Conservation (phyloP, 2,888 invertebrate species). For the Torymus auratus region DNA sequence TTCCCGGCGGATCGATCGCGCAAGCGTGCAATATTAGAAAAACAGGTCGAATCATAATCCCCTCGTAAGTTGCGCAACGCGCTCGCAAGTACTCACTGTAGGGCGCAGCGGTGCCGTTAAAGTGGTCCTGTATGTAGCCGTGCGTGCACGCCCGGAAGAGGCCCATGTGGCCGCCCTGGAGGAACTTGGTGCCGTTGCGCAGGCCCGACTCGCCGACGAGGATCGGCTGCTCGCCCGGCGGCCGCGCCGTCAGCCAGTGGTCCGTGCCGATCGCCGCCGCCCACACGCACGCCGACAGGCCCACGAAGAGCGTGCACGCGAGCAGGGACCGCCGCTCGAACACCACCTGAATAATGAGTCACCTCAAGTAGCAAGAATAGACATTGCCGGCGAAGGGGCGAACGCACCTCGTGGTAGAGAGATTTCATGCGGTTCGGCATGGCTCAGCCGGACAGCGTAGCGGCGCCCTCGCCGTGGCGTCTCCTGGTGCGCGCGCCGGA, state of each 20-base stretch:
- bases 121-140: conserved; percentile 27
- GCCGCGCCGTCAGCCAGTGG: conserved; percentile 79
- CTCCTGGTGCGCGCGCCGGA: no score
- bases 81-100: conserved; percentile 39
- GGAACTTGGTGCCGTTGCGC: conserved; percentile 45
- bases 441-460: background rate
- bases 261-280: conserved; percentile 85
- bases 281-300: conserved; percentile 84
- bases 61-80: no score
- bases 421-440: conserved; percentile 54
- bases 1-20: no score
- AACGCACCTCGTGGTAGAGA: conserved; percentile 46
- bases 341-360: no score
- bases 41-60: no score
- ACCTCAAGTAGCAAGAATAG: no score
- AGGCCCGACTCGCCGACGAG: background rate
- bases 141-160: conserved; percentile 43
- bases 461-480: no score
- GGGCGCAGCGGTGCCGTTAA: conserved; percentile 19
- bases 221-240: background rate
- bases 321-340: conserved; percentile 86
- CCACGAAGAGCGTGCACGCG: conserved; percentile 83
- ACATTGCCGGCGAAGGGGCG: no score
- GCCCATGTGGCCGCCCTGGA: conserved; percentile 43
- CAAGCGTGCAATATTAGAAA: no score